Base-by-base conservation (phyloP, 1,140 invertebrate species). In the Drosophila takahashii region DNA sequence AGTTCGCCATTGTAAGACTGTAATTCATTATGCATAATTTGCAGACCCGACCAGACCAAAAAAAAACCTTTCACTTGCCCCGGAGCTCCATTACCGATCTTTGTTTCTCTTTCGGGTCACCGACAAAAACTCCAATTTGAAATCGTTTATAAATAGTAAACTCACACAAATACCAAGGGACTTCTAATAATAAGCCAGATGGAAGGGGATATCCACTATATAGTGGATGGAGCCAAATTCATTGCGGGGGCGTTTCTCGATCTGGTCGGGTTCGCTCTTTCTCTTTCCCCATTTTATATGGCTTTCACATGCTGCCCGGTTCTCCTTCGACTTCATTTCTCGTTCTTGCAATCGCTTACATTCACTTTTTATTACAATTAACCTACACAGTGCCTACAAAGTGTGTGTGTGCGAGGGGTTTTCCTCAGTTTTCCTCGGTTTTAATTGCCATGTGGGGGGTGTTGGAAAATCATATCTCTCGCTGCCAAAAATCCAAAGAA, bases 161-260 rank as follows among this genome's bases (percentile, higher is more conserved):
- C 51, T 51, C 71, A 69, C 54, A 74, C 56, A 51, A 29, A 51
- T 44, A 56, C 16, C 34, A 6, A 58, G 27, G 11, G 37, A 26
- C 66, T 71, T 71, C 70, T 73, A 73, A 72, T 73, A 69, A 67
- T 67, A 76, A 69, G 45, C 34, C 36, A 27, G 34, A 22, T 34
- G 29, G 45, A 13, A 1, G 58, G 44, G 36, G 60, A 22, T 9
- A 27, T 11, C 27, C 47, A 59, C 16, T 32, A 16, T 11, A 18
- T 26, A 16, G 62, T 41, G 64, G 67, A 75, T 39, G 22, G 22
- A 22, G 22, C 48, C 16, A 45, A 52, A 70, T 64, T 52, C 78
- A 57, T 57, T 87, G 81, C 81, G 81, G 81, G 83, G 81, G 81
- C 81, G 81, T 87, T 87, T 48, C 48, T 39, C 41, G 77, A 67